phyloP scores from a whole-genome alignment of 1,140 invertebrate genomes.

The Latrodectus geometricus region DNA sequence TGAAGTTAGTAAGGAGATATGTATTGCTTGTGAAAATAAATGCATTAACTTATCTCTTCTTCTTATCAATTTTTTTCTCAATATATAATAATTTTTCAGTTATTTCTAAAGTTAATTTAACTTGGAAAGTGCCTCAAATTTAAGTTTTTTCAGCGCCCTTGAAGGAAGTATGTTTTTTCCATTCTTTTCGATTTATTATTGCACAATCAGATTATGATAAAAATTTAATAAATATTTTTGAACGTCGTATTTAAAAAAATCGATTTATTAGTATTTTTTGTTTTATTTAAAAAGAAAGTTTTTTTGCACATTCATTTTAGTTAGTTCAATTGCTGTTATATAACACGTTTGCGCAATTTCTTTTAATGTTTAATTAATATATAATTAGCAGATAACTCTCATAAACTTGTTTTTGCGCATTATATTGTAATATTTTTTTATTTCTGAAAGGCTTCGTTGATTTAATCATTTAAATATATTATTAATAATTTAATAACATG shows the following conservation, averaged over 20 bases:
- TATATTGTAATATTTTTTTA: no score
- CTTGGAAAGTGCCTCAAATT: constrained; percentile 1
- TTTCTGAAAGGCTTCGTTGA: no score
- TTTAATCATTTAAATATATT: no score
- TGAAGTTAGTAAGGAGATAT: constrained; percentile 5
- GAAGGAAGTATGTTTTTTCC: constrained; percentile 40
- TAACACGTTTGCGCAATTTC: neutral
- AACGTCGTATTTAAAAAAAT: no score
- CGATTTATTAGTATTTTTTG: no score
- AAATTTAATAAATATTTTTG: no score
- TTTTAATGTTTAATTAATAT: neutral
- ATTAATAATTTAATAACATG: no score
- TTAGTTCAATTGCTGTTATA: neutral
- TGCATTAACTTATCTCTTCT: no score
- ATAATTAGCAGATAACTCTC: neutral
- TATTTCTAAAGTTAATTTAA: neutral
- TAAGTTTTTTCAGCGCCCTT: constrained; percentile 39
- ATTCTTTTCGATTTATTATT: neutral
- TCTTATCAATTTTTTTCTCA: no score
- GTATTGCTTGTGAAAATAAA: neutral
- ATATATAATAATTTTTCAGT: neutral
- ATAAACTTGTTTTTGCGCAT: no score
- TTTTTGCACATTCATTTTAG: neutral
- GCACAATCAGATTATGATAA: neutral
- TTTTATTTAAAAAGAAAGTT: no score